These are phyloP conservation scores for Sarcophaga bullata DNA, from an alignment of 1,140 invertebrate genomes.

Conservation along the genomic window DNA sequence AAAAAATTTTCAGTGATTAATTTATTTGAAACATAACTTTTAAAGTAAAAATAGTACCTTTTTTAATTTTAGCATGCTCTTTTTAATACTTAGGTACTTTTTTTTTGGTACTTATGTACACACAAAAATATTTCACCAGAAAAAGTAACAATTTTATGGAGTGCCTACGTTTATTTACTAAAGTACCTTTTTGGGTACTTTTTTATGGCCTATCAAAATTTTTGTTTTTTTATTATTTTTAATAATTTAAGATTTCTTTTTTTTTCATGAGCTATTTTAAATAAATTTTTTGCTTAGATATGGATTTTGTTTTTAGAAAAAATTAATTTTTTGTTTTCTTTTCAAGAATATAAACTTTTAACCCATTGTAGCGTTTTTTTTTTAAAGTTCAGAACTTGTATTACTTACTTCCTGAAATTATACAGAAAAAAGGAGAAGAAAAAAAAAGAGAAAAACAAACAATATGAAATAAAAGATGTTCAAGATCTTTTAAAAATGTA, in stretches of 20 bases:
- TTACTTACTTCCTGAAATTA: conserved; percentile 73
- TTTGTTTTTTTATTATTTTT: too few species aligned
- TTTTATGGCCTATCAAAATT: too few species aligned
- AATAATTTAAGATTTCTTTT: not conserved
- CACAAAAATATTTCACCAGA: too few species aligned
- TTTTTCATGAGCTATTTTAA: not conserved
- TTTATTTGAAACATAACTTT: too few species aligned
- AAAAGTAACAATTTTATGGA: too few species aligned
- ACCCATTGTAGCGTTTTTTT: not conserved
- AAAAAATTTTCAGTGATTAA: too few species aligned
- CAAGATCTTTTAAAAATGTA: conserved; percentile 1
- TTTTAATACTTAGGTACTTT: too few species aligned
- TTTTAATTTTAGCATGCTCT: too few species aligned
- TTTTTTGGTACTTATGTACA: too few species aligned
- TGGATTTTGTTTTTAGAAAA: not conserved
- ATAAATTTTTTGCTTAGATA: conserved; percentile 35
- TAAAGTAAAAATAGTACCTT: too few species aligned
- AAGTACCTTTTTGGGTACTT: too few species aligned
- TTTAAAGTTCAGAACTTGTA: conserved; percentile 36
- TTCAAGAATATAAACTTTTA: not conserved
- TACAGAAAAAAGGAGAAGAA: conserved; percentile 46
- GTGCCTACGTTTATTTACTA: too few species aligned
- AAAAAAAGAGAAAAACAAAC: conserved; percentile 44
- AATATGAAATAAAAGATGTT: conserved; percentile 32
- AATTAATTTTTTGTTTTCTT: not conserved